Evolutionary conservation across 1,140 invertebrate genomes (phyloP), one percentile per base, ranked within the genome.

Genomic region (Andricus grossulariae): DNA sequence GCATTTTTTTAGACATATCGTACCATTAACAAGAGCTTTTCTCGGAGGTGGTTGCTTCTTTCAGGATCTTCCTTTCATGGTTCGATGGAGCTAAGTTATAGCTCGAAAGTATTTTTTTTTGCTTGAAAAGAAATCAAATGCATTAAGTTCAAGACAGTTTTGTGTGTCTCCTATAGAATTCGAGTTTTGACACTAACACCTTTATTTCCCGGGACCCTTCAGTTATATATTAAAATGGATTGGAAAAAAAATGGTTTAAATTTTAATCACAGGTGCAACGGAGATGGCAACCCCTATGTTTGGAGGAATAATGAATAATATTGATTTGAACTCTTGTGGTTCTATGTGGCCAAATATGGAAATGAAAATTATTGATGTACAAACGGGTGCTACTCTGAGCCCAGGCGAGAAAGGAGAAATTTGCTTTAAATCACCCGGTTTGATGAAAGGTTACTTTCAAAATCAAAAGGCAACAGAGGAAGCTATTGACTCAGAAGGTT

Each of bases 381-480:
- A 87, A 39, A 91, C 88, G 0, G 89, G 89, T 7, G 79, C 83
- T 70, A 71, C 72, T 18, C 73, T 93, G 4, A 89, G 88, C 8
- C 83, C 87, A 0, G 87, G 91, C 71, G 39, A 92, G 78, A 75
- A 78, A n/a, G 93, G 93, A 50, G 93, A 93, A 85, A 71, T 93
- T 13, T 91, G 87, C n/a, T 78, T 90, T 11, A 90, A 88, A 83
- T 88, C 89, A 0, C 81, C 84, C 0, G 82, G 85, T 2, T 82
- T 90, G 10, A 92, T 92, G 90, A 88, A 82, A 2, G 88, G 91
- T 18, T 93, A 93, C 77, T 90, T 84, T 72, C 88, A 88, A 4
- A 90, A 94, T 82, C 88, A 91, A 0, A 88, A 93, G 76, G 93
- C 93, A 13, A 95, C 94, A 0, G 90, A 88, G 3, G 88, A 91